Evolutionary conservation across 2,888 invertebrate species (phyloP), one percentile per base, ranked within the genome.

Genomic region (Arenicola marina): DNA sequence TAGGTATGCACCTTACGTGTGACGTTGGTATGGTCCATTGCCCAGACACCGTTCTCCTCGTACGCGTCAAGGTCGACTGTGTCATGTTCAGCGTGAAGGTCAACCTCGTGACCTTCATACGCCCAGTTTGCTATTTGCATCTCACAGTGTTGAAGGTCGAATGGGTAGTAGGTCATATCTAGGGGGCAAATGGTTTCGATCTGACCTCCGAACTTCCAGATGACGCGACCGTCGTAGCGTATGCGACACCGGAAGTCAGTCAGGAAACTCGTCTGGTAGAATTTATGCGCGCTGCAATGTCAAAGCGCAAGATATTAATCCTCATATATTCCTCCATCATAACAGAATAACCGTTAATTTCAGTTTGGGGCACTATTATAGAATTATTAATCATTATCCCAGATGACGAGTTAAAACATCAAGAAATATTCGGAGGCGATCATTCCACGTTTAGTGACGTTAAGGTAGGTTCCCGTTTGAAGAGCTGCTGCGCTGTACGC

Each of bases 151-250:
- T 62, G 62, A 1, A 4, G 18, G 51, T 62, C 62, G 31, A 62
- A 62, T n/a, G 62, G 62, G 51, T 54, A 62, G 51, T 29, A 57
- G 3, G 56, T 62, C 57, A 62, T 56, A 57, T 62, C 56, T 7
- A 62, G 44, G 11, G 24, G 7, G 32, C 62, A 62, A 2, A 38
- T 44, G 1, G 56, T 56, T n/a, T 18, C 48, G 26, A 56, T 28
- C 18, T 48, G 29, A 3, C 57, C 62, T n/a, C 56, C 62, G 24
- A 56, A 56, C 2, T 48, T 57, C 62, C 62, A 62, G 4, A 28
- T 44, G 1, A 56, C 38, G 34, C 28, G 28, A 2, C 62, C 62
- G 18, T 31, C 57, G 38, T 57, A 18, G 31, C n/a, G 31, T 21
- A 62, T 34, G 15, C 53, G 62, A 3, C 56, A 48, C 28, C 62